phyloP scores from a whole-genome alignment of 2,888 invertebrate species.

The Allolobophora icterica region DNA sequence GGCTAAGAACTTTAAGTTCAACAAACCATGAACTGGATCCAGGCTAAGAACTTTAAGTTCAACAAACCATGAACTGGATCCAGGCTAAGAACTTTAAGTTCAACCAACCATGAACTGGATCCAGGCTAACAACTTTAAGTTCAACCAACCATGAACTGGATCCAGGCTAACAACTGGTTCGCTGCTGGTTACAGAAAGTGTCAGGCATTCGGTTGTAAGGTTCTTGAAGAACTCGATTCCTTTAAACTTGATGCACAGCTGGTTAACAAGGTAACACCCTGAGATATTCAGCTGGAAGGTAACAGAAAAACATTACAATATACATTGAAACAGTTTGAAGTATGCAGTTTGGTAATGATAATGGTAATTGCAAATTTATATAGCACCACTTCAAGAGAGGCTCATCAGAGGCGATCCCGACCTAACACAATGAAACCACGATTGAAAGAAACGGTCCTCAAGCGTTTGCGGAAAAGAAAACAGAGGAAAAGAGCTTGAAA shows the following conservation, averaged over 20 bases:
- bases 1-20: neutral
- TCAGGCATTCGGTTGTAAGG: neutral
- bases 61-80: constrained; percentile 24
- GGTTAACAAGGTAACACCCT: constrained; percentile 36
- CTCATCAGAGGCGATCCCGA: too few species aligned
- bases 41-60: neutral
- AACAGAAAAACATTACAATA: neutral
- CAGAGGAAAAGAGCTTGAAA: too few species aligned
- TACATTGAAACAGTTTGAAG: neutral
- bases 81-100: neutral
- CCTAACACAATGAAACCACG: too few species aligned
- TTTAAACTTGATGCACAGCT: constrained; percentile 34
- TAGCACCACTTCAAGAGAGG: too few species aligned
- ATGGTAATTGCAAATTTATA: too few species aligned
- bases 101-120: too few species aligned
- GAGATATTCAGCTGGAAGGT: constrained; percentile 35
- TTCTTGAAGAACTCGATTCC: constrained; percentile 36
- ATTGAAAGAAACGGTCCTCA: too few species aligned
- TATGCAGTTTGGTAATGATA: too few species aligned
- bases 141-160: constrained; percentile 31
- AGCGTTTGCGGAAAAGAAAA: too few species aligned
- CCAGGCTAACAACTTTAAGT: too few species aligned
- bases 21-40: constrained; percentile 29
- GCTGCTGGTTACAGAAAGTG: constrained; percentile 24
- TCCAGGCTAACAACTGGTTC: constrained; percentile 31